phyloP scores from a whole-genome alignment of 2,888 invertebrate genomes.

The Standfussiana lucernea region DNA sequence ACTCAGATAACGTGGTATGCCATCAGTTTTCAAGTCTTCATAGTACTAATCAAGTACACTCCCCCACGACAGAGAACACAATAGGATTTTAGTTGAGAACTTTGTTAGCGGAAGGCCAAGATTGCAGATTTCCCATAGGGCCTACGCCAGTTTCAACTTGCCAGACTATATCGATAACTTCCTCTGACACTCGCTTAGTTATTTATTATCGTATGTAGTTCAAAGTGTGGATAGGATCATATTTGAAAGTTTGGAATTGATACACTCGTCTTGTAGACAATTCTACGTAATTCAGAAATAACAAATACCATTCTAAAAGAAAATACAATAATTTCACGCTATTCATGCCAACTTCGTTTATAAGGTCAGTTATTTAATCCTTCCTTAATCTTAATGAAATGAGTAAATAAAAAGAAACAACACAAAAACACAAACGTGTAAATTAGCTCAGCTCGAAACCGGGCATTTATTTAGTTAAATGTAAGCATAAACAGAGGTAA shows the following conservation, averaged over 20 bases:
- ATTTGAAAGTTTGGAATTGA: neutral
- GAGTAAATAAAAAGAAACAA: conserved; percentile 20
- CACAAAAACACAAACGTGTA: conserved; percentile 30
- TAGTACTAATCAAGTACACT: conserved; percentile 83
- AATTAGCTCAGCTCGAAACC: conserved; percentile 43
- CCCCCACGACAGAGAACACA: conserved; percentile 84
- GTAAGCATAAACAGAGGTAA: conserved; percentile 58
- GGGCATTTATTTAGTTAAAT: conserved; percentile 55
- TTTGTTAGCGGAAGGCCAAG: conserved; percentile 89
- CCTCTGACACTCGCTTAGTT: conserved; percentile 80
- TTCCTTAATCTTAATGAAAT: neutral
- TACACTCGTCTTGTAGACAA: neutral
- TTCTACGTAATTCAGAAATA: neutral
- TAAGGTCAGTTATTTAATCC: neutral
- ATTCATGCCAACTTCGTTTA: neutral
- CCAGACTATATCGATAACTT: conserved; percentile 88
- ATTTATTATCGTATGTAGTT: conserved; percentile 77
- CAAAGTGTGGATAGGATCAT: conserved; percentile 55
- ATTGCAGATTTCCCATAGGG: conserved; percentile 89
- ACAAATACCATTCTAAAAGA: neutral
- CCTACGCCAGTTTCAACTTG: conserved; percentile 87
- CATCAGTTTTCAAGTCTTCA: conserved; percentile 72
- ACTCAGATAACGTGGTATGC: conserved; percentile 62
- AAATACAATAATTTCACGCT: neutral
- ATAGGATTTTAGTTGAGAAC: conserved; percentile 90